Evolutionary conservation across 1,140 invertebrate genomes (phyloP).

Genomic region (Dreissena rostriformis): DNA sequence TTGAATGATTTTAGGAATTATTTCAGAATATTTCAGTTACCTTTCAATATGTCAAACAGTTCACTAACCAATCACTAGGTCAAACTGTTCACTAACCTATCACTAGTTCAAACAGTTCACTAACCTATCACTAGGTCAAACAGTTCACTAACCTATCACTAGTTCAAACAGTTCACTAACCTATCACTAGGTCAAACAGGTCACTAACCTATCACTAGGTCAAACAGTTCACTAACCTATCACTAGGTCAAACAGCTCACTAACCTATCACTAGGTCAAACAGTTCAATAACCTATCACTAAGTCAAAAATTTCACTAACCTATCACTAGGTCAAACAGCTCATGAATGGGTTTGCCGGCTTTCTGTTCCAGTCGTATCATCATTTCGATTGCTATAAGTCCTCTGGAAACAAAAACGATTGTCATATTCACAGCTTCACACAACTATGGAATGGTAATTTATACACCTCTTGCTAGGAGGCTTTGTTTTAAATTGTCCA

Average conservation of each 20-base stretch:
- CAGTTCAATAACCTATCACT: conserved; percentile 79
- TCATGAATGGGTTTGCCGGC: conserved; percentile 83
- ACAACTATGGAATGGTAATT: too few relatives aligned
- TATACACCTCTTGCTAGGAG: too few relatives aligned
- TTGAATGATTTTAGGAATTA: too few relatives aligned
- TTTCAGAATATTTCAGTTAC: conserved; percentile 76
- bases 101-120: too few relatives aligned
- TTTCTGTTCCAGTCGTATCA: conserved; percentile 87
- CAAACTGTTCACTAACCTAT: conserved; percentile 86
- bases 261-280: conserved; percentile 95
- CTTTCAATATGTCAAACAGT: too few relatives aligned
- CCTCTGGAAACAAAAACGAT: conserved; percentile 83
- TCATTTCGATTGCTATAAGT: conserved; percentile 90
- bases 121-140: conserved; percentile 95
- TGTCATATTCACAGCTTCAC: too few relatives aligned
- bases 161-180: conserved; percentile 89
- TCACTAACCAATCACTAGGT: conserved; percentile 90
- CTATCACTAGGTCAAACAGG: conserved; percentile 90
- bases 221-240: conserved; percentile 68
- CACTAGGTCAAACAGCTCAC: too few relatives aligned
- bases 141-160: conserved; percentile 87
- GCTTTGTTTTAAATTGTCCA: too few relatives aligned
- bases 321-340: conserved; percentile 94
- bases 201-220: conserved; percentile 76
- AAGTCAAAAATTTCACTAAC: conserved; percentile 72